A percentile compares a stretch with the other conserved stretches of the same genome.
Evolutionary conservation across 2,113 vertebrate genomes (phyloP).

Genomic region (Oreochromis tanganicae): DNA sequence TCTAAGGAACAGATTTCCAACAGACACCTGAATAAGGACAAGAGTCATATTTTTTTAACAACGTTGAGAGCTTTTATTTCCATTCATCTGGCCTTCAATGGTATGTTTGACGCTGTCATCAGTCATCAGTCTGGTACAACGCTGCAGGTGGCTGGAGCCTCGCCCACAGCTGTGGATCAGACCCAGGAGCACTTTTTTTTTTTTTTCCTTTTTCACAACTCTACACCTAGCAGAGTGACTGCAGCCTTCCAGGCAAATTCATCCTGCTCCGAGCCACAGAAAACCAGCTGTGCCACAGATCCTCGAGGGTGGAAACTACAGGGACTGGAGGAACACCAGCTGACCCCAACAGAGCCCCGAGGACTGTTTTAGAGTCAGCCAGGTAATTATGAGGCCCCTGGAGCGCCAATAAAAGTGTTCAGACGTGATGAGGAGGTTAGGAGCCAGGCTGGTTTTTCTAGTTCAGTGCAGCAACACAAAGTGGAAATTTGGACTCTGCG

Average conservation of each 20-base stretch:
- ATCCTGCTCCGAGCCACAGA: constrained; percentile 23
- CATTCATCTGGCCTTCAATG: constrained; percentile 40
- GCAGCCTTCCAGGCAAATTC: not conserved
- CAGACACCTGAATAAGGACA: not conserved
- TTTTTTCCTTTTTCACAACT: not conserved
- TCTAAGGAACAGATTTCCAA: not conserved
- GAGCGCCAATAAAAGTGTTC: constrained; percentile 7
- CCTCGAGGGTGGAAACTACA: not conserved
- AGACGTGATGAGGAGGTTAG: not conserved
- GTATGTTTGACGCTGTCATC: constrained; percentile 1
- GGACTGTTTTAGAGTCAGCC: constrained; percentile 3
- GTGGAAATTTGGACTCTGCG: not conserved
- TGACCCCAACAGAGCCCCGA: not conserved
- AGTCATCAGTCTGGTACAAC: constrained; percentile 24
- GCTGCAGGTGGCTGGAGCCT: constrained; percentile 13
- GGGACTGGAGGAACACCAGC: not conserved
- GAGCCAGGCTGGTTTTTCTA: not conserved
- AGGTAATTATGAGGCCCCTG: constrained; percentile 17
- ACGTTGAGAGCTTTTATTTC: constrained; percentile 57
- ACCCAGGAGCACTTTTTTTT: constrained; percentile 16
- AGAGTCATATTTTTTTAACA: constrained; percentile 19
- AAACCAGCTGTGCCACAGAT: constrained; percentile 64
- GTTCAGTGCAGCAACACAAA: not conserved
- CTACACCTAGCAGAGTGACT: constrained; percentile 2
- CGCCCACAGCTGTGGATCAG: not conserved